A percentile compares a stretch with the other conserved stretches of the same genome.
phyloP scores from a whole-genome alignment of 2,888 invertebrate species.

The Epinotia bilunana region DNA sequence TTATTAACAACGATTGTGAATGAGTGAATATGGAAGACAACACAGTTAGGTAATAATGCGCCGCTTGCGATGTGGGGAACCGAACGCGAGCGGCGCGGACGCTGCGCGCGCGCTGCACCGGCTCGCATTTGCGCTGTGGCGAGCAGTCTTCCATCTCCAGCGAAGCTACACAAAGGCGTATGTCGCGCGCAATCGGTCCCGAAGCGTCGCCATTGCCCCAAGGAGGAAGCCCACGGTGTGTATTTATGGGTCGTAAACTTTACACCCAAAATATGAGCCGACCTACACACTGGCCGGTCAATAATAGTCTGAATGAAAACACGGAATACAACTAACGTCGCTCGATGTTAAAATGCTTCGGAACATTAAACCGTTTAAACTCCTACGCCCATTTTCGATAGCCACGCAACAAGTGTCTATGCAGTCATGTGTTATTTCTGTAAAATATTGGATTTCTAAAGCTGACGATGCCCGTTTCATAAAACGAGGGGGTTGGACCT shows the following conservation, averaged over 20 bases:
- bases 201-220: conserved; percentile 54
- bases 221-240: conserved; percentile 61
- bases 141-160: conserved; percentile 89
- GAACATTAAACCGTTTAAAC: conserved; percentile 7
- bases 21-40: conserved; percentile 40
- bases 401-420: neutral
- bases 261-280: conserved; percentile 34
- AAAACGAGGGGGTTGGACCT: neutral
- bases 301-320: conserved; percentile 17
- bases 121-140: conserved; percentile 90
- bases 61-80: conserved; percentile 47
- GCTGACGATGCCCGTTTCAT: neutral
- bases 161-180: conserved; percentile 61
- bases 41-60: conserved; percentile 62
- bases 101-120: conserved; percentile 87
- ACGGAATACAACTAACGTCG: conserved; percentile 6
- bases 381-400: conserved; percentile 7
- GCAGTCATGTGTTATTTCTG: neutral
- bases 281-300: conserved; percentile 20
- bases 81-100: conserved; percentile 68
- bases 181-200: conserved; percentile 56
- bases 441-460: neutral
- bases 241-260: conserved; percentile 48
- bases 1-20: conserved; percentile 7
- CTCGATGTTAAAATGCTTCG: conserved; percentile 7